Evolutionary conservation across 1,140 invertebrate genomes (phyloP).

Genomic region (Carposina sasakii): DNA sequence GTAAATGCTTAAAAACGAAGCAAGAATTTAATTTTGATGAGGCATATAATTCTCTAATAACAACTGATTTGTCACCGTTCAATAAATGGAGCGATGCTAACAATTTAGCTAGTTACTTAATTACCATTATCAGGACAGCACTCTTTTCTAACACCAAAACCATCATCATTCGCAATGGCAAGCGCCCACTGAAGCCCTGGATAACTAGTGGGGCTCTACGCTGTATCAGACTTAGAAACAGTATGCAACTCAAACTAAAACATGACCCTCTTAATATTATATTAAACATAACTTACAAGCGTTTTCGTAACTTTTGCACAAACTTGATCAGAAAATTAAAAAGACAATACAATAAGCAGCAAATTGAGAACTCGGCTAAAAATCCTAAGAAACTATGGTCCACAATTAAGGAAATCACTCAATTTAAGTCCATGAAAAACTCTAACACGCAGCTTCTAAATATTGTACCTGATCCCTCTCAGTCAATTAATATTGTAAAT

Average conservation of each 20-base stretch:
- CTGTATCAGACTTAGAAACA: not conserved
- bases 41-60: not conserved
- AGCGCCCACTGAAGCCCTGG: constrained; percentile 15
- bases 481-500: not conserved
- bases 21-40: constrained; percentile 1
- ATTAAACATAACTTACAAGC: not conserved
- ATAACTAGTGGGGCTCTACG: not conserved
- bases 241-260: not conserved
- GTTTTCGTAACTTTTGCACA: not conserved
- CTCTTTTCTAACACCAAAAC: not conserved
- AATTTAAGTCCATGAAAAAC: constrained; percentile 11
- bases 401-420: constrained; percentile 5
- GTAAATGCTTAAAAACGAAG: not conserved
- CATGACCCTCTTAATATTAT: not conserved
- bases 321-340: constrained; percentile 19
- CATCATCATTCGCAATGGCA: not conserved
- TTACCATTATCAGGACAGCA: not conserved
- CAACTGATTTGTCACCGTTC: not conserved
- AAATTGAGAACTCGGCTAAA: not conserved
- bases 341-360: constrained; percentile 11
- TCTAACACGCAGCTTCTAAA: not conserved
- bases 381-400: constrained; percentile 11
- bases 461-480: not conserved
- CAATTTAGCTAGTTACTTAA: not conserved
- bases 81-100: not conserved